Conservation (phyloP, 2,888 invertebrate species). For the Laspeyria flexula region DNA sequence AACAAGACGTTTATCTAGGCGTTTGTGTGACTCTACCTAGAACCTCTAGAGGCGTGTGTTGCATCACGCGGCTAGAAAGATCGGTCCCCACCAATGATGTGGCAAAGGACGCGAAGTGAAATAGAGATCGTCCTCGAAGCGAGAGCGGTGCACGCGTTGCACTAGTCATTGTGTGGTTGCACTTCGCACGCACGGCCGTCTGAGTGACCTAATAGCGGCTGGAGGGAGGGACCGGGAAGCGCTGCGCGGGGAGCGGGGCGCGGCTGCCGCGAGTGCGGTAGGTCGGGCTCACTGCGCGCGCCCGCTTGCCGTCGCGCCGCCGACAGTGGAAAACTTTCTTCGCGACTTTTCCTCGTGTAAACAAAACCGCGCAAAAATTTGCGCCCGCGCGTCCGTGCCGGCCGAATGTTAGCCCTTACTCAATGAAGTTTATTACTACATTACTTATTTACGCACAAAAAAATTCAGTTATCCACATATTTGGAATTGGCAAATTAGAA, state of each 20-base stretch:
- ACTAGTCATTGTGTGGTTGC: constrained; percentile 84
- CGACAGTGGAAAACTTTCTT: constrained; percentile 83
- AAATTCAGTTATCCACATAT: constrained; percentile 23
- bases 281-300: constrained; percentile 84
- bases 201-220: constrained; percentile 85
- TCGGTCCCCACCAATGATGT: constrained; percentile 84
- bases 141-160: constrained; percentile 85
- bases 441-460: constrained; percentile 22
- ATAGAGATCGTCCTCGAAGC: constrained; percentile 86
- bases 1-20: constrained; percentile 66
- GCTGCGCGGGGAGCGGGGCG: constrained; percentile 73
- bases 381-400: constrained; percentile 56
- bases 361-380: constrained; percentile 72
- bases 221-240: constrained; percentile 85
- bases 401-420: constrained; percentile 33
- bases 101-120: constrained; percentile 84
- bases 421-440: constrained; percentile 38
- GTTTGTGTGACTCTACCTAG: constrained; percentile 67
- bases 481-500: constrained; percentile 34
- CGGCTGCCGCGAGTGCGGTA: constrained; percentile 78
- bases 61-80: constrained; percentile 84
- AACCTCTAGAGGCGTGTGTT: constrained; percentile 63
- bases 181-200: constrained; percentile 83
- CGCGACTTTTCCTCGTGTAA: constrained; percentile 82
- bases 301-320: constrained; percentile 72